phyloP scores from a whole-genome alignment of 2,797 vertebrate species.

The Morus bassanus region DNA sequence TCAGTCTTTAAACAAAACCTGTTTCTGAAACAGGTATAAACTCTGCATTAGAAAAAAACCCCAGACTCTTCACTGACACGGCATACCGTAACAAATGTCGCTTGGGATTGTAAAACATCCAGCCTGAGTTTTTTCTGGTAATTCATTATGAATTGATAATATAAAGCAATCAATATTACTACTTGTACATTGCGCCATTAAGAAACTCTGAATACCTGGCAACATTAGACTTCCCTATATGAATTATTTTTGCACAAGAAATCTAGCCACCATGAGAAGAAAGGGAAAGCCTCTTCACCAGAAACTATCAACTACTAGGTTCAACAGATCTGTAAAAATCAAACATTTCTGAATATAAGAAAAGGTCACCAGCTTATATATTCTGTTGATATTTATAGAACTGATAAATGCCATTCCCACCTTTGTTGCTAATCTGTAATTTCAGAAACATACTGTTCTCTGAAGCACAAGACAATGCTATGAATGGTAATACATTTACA shows the following conservation, averaged over 20 bases:
- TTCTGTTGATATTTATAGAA: neutral
- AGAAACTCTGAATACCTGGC: neutral
- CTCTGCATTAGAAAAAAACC: neutral
- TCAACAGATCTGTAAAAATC: neutral
- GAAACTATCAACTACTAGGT: neutral
- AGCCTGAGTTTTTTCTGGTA: neutral
- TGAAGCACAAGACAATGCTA: neutral
- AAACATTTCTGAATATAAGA: neutral
- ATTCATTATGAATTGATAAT: neutral
- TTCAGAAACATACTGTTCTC: neutral
- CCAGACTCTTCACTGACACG: rapidly evolving
- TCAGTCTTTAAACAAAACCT: neutral
- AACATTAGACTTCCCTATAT: neutral
- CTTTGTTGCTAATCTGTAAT: neutral
- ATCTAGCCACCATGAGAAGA: neutral
- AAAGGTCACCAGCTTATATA: neutral
- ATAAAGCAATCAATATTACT: neutral
- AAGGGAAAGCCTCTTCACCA: neutral
- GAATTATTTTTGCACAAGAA: neutral
- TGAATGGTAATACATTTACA: neutral
- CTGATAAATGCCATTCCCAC: neutral
- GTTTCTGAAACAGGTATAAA: neutral
- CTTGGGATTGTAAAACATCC: neutral
- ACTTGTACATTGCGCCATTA: neutral
- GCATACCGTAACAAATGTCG: neutral